phyloP scores from a whole-genome alignment of 1,140 invertebrate species.

The Listronotus oregonensis region DNA sequence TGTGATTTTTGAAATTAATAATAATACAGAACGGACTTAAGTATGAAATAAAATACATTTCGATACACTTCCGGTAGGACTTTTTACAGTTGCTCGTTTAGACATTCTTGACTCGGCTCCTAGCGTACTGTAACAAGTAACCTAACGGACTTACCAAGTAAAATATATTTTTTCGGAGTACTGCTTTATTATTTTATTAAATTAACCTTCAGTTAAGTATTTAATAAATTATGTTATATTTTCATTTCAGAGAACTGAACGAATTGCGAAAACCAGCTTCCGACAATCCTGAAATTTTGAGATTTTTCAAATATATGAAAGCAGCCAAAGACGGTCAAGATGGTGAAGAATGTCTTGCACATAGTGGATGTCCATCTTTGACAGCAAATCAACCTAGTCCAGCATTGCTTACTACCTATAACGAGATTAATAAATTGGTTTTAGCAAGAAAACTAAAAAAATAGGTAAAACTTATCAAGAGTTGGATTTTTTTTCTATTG shows the following conservation, averaged over 20 bases:
- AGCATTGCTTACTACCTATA: conserved; percentile 82
- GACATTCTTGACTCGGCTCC: too few species aligned
- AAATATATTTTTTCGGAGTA: too few species aligned
- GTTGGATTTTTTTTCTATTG: not conserved
- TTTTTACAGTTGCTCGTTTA: too few species aligned
- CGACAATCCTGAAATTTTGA: conserved; percentile 80
- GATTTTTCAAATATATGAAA: conserved; percentile 88
- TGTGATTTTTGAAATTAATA: too few species aligned
- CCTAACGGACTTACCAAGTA: too few species aligned
- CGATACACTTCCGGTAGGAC: too few species aligned
- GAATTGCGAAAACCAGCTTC: conserved; percentile 79
- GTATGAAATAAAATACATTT: too few species aligned
- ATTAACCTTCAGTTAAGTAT: too few species aligned
- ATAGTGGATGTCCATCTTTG: conserved; percentile 63
- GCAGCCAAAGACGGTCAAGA: conserved; percentile 85
- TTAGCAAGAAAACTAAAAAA: conserved; percentile 66
- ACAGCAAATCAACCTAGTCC: conserved; percentile 65
- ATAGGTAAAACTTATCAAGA: not conserved
- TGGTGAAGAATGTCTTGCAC: conserved; percentile 67
- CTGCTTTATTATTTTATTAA: too few species aligned
- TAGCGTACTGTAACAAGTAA: too few species aligned
- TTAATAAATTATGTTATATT: too few species aligned
- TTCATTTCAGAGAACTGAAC: conserved; percentile 76
- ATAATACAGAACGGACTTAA: too few species aligned
- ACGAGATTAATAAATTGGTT: conserved; percentile 84